Evolutionary conservation across 2,888 invertebrate genomes (phyloP), one percentile per base, ranked within the genome.

Genomic region (Tetragonisca angustula): DNA sequence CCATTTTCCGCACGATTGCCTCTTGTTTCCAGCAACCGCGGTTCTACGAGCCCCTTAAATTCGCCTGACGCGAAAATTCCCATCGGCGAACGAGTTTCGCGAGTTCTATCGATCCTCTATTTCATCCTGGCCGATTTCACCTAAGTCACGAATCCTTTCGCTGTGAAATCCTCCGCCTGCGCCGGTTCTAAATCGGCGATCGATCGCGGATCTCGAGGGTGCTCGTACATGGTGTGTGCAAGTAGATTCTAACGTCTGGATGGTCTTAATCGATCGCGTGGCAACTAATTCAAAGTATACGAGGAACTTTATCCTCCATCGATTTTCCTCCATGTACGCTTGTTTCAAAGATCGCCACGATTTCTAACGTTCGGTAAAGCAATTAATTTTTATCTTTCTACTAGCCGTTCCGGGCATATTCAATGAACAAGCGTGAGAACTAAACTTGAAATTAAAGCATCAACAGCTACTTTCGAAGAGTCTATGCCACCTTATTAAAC

Each of bases 1-100:
- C 83, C 70, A 86, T 83, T 87, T 84, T 87, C 87, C 82, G 50
- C 52, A 59, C 77, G 74, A 87, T 82, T 64, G 76, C n/a, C 59
- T 52, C 50, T 62, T 79, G 76, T 78, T 86, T 76, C 76, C 21
- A 19, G 74, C 62, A 27, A 24, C 49, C 43, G n/a, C n/a, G 13
- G 11, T 36, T 49, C 54, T 32, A 52, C 52, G 67, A 69, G 49
- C 43, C 72, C 56, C 76, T 65, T 74, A 74, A 69, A 65, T 76
- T 65, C 59, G 56, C 24, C 59, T 27, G n/a, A 43, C 72, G 36
- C 54, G 61, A 56, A 56, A 72, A 67, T 50, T 54, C 59, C 24
- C 32, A 49, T 43, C 15, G 43, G 13, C 13, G 17, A 52, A 24
- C 49, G 49, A 64, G 21, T 56, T 69, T 59, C 61, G 67, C 24